phyloP scores from a whole-genome alignment of 2,797 vertebrate species.

The Jordanella pulchra region DNA sequence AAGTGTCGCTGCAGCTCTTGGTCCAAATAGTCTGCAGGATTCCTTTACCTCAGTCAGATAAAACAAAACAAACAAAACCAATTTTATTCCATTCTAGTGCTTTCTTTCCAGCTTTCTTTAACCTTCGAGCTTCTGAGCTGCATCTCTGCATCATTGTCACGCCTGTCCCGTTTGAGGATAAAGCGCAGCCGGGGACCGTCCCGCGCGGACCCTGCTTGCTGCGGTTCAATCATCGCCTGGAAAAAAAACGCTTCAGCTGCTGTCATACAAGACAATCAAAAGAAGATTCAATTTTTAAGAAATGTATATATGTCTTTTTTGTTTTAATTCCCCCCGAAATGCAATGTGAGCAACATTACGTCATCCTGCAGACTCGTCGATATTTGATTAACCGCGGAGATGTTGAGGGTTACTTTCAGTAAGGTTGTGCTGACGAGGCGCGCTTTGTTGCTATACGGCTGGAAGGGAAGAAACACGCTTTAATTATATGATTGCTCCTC shows the following conservation, averaged over 20 bases:
- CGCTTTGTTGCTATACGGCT: constrained; percentile 55
- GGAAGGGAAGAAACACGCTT: constrained; percentile 61
- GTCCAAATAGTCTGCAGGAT: constrained; percentile 53
- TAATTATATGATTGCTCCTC: constrained; percentile 65
- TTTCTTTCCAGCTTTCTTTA: neutral
- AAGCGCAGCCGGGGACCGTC: constrained; percentile 38
- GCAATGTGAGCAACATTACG: constrained; percentile 82
- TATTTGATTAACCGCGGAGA: constrained; percentile 87
- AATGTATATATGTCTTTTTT: constrained; percentile 38
- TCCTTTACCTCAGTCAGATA: neutral
- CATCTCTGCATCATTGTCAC: constrained; percentile 49
- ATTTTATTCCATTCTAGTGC: neutral
- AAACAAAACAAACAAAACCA: neutral
- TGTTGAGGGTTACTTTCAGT: constrained; percentile 79
- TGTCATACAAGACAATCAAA: constrained; percentile 22
- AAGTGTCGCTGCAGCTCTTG: constrained; percentile 61
- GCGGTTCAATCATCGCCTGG: constrained; percentile 42
- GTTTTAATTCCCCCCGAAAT: constrained; percentile 17
- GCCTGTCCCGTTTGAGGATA: constrained; percentile 71
- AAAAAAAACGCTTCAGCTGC: constrained; percentile 23
- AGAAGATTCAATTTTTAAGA: constrained; percentile 8
- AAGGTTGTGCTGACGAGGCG: constrained; percentile 84
- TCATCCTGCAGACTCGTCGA: constrained; percentile 93
- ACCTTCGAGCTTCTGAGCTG: constrained; percentile 3
- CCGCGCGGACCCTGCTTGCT: constrained; percentile 45